Conservation (phyloP, 2,888 invertebrate genomes). For the Lutraria lutraria region DNA sequence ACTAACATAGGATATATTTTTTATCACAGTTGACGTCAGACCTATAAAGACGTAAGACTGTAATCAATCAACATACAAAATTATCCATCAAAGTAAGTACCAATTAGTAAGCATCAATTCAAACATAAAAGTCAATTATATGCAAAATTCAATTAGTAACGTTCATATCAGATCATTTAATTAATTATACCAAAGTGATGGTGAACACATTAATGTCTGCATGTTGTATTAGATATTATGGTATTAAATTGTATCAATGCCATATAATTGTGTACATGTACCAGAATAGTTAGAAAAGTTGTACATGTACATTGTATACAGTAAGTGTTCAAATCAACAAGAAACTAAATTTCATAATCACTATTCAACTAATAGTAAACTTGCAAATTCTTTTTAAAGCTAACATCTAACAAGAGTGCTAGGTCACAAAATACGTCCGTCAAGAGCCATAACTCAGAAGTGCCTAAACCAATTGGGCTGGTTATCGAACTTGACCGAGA, state of each 20-base stretch:
- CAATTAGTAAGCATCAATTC: background rate
- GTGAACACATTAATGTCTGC: background rate
- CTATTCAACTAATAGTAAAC: too few relatives aligned
- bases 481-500: too few relatives aligned
- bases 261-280: background rate
- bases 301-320: too few relatives aligned
- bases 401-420: too few relatives aligned
- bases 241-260: background rate
- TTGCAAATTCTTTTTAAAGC: too few relatives aligned
- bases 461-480: too few relatives aligned
- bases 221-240: background rate
- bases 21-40: background rate
- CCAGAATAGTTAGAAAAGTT: too few relatives aligned
- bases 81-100: background rate
- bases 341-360: too few relatives aligned
- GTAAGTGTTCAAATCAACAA: too few relatives aligned
- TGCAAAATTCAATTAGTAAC: conserved; percentile 1
- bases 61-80: background rate
- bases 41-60: background rate
- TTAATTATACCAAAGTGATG: background rate
- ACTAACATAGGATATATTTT: background rate
- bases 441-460: too few relatives aligned
- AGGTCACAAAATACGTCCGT: too few relatives aligned
- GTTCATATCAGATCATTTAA: background rate
- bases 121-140: background rate